These are phyloP conservation scores for Unio delphinus DNA, from an alignment of 2,888 invertebrate species.

Conservation along the genomic window DNA sequence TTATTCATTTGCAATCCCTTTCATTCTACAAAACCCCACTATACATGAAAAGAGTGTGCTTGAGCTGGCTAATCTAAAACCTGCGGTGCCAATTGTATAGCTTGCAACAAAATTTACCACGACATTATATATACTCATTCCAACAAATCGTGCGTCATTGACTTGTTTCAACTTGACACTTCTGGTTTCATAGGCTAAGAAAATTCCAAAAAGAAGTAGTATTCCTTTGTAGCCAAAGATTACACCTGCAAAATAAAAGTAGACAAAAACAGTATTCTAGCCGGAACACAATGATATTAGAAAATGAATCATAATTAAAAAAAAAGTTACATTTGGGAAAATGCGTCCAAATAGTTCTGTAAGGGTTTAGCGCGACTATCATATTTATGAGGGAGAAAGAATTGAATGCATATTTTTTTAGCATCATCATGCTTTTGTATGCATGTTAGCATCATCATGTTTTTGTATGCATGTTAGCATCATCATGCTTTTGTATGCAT, in stretches of 20 bases:
- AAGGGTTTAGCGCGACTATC: too few relatives aligned
- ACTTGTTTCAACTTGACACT: conserved; percentile 95
- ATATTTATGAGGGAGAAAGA: too few relatives aligned
- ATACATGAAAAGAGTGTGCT: background rate
- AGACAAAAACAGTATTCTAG: background rate
- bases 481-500: too few relatives aligned
- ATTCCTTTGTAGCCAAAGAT: conserved; percentile 98
- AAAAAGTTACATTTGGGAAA: too few relatives aligned
- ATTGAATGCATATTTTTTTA: too few relatives aligned
- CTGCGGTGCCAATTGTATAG: background rate
- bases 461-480: too few relatives aligned
- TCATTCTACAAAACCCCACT: background rate
- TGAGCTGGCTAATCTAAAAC: background rate
- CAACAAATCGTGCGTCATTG: conserved; percentile 98
- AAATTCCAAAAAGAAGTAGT: conserved; percentile 95
- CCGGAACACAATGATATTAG: background rate
- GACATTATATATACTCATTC: conserved; percentile 99
- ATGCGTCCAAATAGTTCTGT: too few relatives aligned
- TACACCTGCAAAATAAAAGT: conserved; percentile 78
- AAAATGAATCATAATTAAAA: too few relatives aligned
- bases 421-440: too few relatives aligned
- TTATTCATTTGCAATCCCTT: too few relatives aligned
- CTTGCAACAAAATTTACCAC: conserved; percentile 76
- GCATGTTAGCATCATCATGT: too few relatives aligned
- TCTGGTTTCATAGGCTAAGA: conserved; percentile 97